phyloP scores from a whole-genome alignment of 2,113 vertebrate genomes.

The Cardinalis cardinalis region DNA sequence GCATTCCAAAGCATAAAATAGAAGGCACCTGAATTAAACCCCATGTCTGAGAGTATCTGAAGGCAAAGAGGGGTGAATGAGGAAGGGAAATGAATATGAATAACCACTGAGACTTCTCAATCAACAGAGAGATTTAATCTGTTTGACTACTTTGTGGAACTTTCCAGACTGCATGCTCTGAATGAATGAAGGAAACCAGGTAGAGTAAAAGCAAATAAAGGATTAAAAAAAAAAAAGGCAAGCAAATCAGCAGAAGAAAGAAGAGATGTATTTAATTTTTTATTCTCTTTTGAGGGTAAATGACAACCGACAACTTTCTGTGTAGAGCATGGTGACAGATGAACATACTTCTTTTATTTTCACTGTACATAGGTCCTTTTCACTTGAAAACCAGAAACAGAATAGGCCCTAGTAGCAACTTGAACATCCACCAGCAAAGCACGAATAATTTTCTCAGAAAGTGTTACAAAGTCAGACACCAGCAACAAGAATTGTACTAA shows the following conservation, averaged over 20 bases:
- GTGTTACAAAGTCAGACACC: background rate
- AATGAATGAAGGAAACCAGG: background rate
- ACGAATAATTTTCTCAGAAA: background rate
- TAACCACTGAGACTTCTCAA: background rate
- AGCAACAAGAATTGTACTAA: background rate
- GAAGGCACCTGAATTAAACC: slow-evolving; percentile 23
- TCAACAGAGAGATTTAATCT: background rate
- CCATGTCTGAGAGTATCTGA: background rate
- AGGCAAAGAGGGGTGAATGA: background rate
- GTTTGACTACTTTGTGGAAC: background rate
- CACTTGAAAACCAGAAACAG: background rate
- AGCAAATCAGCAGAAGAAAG: background rate
- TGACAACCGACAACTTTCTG: background rate
- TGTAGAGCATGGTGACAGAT: background rate
- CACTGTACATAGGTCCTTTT: background rate
- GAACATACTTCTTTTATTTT: background rate
- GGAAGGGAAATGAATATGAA: background rate
- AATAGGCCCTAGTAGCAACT: background rate
- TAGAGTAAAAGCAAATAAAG: background rate
- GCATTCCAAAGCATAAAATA: slow-evolving; percentile 9
- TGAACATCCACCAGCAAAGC: background rate
- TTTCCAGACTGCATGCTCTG: background rate
- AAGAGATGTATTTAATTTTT: background rate
- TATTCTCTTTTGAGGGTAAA: background rate
- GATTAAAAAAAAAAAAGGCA: background rate